A percentile compares a stretch with the other conserved stretches of the same genome.
phyloP scores from a whole-genome alignment of 2,113 vertebrate genomes.

The Phoxinus phoxinus region DNA sequence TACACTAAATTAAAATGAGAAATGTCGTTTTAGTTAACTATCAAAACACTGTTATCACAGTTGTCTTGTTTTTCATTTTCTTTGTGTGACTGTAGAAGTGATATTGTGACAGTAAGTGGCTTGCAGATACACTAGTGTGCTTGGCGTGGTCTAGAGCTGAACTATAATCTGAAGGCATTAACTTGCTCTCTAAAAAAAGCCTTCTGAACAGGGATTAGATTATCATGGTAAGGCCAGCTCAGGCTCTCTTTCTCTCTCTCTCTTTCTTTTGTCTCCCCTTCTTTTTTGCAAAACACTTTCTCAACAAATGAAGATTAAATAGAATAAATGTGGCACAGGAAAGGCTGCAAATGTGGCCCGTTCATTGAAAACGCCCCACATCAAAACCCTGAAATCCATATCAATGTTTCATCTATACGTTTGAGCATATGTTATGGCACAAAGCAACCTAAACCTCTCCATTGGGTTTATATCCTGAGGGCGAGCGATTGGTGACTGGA shows the following conservation, averaged over 20 bases:
- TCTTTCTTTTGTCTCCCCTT: conserved; percentile 34
- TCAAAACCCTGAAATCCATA: background rate
- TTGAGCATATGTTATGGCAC: conserved; percentile 27
- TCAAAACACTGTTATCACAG: background rate
- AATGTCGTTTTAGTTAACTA: background rate
- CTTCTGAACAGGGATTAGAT: conserved; percentile 82
- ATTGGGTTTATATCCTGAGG: background rate
- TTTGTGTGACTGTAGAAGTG: background rate
- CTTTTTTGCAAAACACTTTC: conserved; percentile 46
- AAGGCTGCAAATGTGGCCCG: background rate
- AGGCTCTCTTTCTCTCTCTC: conserved; percentile 52
- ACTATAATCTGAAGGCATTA: conserved; percentile 82
- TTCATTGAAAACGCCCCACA: background rate
- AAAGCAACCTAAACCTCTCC: background rate
- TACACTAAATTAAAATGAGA: background rate
- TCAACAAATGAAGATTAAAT: conserved; percentile 6
- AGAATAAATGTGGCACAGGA: background rate
- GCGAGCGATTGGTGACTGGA: background rate
- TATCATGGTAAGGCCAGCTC: conserved; percentile 79
- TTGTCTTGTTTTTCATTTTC: background rate
- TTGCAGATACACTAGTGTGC: conserved; percentile 66
- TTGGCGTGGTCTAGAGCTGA: conserved; percentile 72
- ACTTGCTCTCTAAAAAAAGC: conserved; percentile 84
- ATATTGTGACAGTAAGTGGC: conserved; percentile 8
- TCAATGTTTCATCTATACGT: background rate